These are phyloP conservation scores for Coreius guichenoti DNA, from an alignment of 2,797 vertebrate genomes.

Conservation along the genomic window DNA sequence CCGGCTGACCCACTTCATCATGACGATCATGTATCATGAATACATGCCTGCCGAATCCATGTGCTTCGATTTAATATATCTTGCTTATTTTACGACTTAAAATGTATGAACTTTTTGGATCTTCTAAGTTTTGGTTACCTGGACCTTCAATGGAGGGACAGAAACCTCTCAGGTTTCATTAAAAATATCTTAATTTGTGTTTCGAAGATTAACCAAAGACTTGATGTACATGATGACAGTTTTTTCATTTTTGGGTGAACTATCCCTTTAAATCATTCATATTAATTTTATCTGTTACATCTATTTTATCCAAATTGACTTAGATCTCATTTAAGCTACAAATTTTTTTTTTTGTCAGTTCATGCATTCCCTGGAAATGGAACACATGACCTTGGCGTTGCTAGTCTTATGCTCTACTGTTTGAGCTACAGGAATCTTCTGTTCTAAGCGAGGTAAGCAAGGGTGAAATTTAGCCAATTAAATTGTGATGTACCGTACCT, in stretches of 20 bases:
- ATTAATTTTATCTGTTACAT: not conserved
- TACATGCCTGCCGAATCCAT: too few relatives aligned
- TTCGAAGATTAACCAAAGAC: not conserved
- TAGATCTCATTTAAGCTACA: not conserved
- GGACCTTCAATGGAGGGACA: not conserved
- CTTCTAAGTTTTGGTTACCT: not conserved
- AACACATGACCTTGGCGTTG: not conserved
- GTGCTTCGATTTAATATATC: too few relatives aligned
- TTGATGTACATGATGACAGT: not conserved
- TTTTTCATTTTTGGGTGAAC: too few relatives aligned
- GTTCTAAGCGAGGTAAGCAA: not conserved
- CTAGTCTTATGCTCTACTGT: not conserved
- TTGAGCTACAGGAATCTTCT: not conserved
- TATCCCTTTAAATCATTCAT: not conserved
- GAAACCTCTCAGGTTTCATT: not conserved
- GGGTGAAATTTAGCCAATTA: not conserved
- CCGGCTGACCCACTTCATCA: too few relatives aligned
- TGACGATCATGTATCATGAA: too few relatives aligned
- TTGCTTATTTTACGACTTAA: too few relatives aligned
- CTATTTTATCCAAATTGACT: not conserved
- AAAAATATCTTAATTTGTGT: not conserved
- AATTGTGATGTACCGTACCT: slow-evolving; percentile 69
- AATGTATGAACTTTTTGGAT: not conserved
- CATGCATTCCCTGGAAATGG: not conserved
- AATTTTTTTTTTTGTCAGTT: not conserved